Conservation (phyloP, 2,113 vertebrate genomes). For the Hyperopisus bebe region DNA sequence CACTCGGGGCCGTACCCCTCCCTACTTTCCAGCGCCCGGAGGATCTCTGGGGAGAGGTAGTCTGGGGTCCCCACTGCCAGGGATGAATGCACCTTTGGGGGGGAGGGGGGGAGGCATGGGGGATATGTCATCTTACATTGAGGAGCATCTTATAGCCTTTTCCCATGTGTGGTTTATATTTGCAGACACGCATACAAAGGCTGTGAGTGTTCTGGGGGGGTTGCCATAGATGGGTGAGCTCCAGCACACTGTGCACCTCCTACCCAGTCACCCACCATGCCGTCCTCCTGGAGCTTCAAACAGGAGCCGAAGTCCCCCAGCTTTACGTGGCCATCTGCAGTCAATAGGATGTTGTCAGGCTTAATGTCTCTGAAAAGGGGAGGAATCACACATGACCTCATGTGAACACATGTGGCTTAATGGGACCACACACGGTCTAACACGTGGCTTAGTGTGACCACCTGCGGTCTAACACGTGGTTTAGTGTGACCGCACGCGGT, state of each 20-base stretch:
- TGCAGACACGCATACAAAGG: not conserved
- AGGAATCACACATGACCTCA: not conserved
- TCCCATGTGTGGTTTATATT: not conserved
- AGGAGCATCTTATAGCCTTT: not conserved
- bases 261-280: conserved; percentile 56
- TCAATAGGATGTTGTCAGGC: conserved; percentile 77
- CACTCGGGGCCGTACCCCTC: conserved; percentile 71
- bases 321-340: conserved; percentile 68
- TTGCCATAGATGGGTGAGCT: not conserved
- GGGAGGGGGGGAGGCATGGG: not conserved
- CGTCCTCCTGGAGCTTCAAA: conserved; percentile 63
- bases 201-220: not conserved
- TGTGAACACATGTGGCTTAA: not conserved
- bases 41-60: conserved; percentile 81
- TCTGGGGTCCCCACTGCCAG: conserved; percentile 79
- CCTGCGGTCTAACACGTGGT: not conserved
- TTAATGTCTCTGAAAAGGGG: conserved; percentile 69
- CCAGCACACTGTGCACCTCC: not conserved
- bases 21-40: conserved; percentile 64
- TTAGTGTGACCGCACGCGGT: not conserved
- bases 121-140: not conserved
- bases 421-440: not conserved
- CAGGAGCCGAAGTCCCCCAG: conserved; percentile 81
- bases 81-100: conserved; percentile 61
- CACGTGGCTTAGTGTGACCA: too few relatives aligned